phyloP scores from a whole-genome alignment of 1,140 invertebrate species.

The Aphelinus certus region DNA sequence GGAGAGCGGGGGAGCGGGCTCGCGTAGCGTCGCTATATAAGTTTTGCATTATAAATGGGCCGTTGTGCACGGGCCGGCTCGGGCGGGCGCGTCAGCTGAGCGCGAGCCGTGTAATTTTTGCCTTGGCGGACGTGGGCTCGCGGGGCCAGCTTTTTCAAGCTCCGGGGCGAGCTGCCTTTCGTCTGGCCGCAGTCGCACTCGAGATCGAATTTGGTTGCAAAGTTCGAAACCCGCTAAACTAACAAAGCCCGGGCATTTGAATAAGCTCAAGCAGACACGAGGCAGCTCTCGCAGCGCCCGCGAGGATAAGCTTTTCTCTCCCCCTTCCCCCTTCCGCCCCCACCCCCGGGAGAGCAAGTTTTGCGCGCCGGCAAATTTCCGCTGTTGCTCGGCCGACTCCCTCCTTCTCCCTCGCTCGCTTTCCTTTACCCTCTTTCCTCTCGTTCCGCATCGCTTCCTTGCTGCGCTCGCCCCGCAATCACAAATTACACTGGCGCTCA shows the following conservation, averaged over 20 bases:
- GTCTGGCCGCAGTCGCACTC: slow-evolving; percentile 1
- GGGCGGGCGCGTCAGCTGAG: not conserved
- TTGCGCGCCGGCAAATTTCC: not conserved
- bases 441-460: too few species aligned
- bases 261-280: slow-evolving; percentile 33
- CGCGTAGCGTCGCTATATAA: slow-evolving; percentile 19
- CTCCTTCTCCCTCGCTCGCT: not conserved
- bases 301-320: slow-evolving; percentile 43
- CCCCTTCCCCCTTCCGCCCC: not conserved
- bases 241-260: slow-evolving; percentile 45
- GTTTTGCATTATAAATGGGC: slow-evolving; percentile 34
- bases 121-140: not conserved
- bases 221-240: slow-evolving; percentile 52
- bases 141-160: slow-evolving; percentile 25
- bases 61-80: not conserved
- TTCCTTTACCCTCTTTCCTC: not conserved
- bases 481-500: too few species aligned
- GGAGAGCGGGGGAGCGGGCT: slow-evolving; percentile 17
- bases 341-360: not conserved
- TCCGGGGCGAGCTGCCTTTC: not conserved
- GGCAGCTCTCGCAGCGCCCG: not conserved
- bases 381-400: not conserved
- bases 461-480: too few species aligned
- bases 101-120: slow-evolving; percentile 27
- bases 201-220: slow-evolving; percentile 32